Evolutionary conservation across 2,888 invertebrate species (phyloP).

Genomic region (Andricus curvator): DNA sequence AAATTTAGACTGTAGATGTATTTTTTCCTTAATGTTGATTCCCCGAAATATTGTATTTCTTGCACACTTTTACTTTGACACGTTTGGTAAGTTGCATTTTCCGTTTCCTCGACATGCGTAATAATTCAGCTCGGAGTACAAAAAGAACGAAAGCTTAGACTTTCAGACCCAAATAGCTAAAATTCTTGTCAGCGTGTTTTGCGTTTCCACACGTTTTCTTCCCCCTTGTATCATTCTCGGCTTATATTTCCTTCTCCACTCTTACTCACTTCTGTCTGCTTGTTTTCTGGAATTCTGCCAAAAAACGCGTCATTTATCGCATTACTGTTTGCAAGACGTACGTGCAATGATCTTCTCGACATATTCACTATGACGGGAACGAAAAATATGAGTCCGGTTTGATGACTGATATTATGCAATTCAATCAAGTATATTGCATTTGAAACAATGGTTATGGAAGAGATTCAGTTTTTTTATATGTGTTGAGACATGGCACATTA

Average conservation of each 20-base stretch:
- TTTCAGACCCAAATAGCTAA: slow-evolving; percentile 21
- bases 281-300: slow-evolving; percentile 24
- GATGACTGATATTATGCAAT: not conserved
- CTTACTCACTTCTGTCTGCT: slow-evolving; percentile 14
- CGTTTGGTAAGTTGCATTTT: not conserved
- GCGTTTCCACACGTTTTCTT: slow-evolving; percentile 12
- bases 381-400: not conserved
- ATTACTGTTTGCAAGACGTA: not conserved
- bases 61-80: no score
- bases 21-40: no score
- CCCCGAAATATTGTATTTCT: no score
- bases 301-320: slow-evolving; percentile 2
- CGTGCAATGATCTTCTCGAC: not conserved
- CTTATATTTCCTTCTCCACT: not conserved
- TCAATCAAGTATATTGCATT: not conserved
- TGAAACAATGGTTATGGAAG: not conserved
- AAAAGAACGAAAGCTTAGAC: not conserved
- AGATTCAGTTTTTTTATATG: not conserved
- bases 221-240: not conserved
- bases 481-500: no score
- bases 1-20: no score
- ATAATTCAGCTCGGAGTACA: slow-evolving; percentile 5
- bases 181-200: slow-evolving; percentile 21
- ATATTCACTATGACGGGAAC: not conserved
- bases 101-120: not conserved